These are phyloP conservation scores for Hepsetus odoe DNA, from an alignment of 2,113 vertebrate species.

Conservation along the genomic window DNA sequence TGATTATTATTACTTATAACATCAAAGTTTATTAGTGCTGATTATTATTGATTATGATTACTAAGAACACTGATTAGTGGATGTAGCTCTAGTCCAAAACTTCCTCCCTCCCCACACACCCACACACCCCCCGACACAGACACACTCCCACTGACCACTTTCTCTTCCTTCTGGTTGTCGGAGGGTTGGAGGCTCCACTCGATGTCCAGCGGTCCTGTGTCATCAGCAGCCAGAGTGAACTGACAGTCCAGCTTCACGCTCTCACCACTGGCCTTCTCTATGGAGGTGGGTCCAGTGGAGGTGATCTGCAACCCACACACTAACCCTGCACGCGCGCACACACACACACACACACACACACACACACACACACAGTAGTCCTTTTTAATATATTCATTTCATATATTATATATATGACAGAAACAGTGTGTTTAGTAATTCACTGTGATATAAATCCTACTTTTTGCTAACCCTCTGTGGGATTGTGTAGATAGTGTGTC, in stretches of 20 bases:
- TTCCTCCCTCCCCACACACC: background rate
- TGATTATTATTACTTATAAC: no score
- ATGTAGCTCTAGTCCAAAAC: no score
- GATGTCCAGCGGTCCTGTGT: conserved; percentile 77
- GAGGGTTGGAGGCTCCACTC: conserved; percentile 77
- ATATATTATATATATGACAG: no score
- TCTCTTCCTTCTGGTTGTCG: conserved; percentile 77
- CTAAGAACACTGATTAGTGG: no score
- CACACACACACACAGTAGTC: no score
- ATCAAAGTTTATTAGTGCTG: no score
- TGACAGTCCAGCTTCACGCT: conserved; percentile 74
- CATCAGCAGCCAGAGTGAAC: conserved; percentile 66
- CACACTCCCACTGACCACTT: conserved; percentile 69
- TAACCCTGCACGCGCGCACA: conserved; percentile 55
- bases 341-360: background rate
- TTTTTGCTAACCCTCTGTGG: no score
- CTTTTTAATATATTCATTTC: no score
- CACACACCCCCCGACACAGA: conserved; percentile 15
- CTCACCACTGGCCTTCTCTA: conserved; percentile 76
- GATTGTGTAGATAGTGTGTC: no score
- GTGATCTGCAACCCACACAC: conserved; percentile 70
- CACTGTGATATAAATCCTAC: no score
- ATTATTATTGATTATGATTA: no score
- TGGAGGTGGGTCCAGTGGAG: conserved; percentile 47
- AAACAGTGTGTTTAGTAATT: no score